Evolutionary conservation across 2,888 invertebrate species (phyloP).

Genomic region (Cryptophagus acutangulus): DNA sequence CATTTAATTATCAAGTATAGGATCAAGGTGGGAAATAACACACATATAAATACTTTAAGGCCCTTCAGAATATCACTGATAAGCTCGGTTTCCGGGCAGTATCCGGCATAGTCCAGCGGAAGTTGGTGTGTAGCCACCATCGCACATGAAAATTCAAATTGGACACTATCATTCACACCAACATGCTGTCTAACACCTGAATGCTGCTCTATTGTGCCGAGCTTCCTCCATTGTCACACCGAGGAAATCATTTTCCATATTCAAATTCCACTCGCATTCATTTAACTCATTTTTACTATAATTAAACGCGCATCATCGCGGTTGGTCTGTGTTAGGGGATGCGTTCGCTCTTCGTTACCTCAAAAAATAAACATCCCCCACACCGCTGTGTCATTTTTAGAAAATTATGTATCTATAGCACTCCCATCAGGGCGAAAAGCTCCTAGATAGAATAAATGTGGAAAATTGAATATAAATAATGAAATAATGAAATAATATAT

Average conservation of each 20-base stretch:
- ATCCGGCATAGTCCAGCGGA: conserved; percentile 32
- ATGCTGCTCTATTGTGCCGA: conserved; percentile 20
- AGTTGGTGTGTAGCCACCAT: conserved; percentile 28
- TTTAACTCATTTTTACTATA: too few species aligned
- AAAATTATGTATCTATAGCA: too few species aligned
- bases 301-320: too few species aligned
- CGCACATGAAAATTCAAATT: conserved; percentile 36
- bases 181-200: conserved; percentile 22
- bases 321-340: too few species aligned
- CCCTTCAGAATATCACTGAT: conserved; percentile 24
- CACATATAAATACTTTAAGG: conserved; percentile 24
- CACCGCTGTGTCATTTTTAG: too few species aligned
- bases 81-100: conserved; percentile 32
- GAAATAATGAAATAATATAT: too few species aligned
- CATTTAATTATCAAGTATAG: conserved; percentile 25
- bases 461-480: too few species aligned
- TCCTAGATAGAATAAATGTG: too few species aligned
- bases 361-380: too few species aligned
- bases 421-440: too few species aligned
- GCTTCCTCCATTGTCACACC: conserved; percentile 19
- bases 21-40: conserved; percentile 22
- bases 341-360: too few species aligned
- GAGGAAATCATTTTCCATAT: conserved; percentile 23
- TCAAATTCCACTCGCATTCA: conserved; percentile 21
- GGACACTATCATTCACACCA: conserved; percentile 25